A percentile compares a stretch with the other conserved stretches of the same genome.
These are phyloP conservation scores for Plagodis dolabraria DNA, from an alignment of 2,888 invertebrate genomes.

Conservation along the genomic window DNA sequence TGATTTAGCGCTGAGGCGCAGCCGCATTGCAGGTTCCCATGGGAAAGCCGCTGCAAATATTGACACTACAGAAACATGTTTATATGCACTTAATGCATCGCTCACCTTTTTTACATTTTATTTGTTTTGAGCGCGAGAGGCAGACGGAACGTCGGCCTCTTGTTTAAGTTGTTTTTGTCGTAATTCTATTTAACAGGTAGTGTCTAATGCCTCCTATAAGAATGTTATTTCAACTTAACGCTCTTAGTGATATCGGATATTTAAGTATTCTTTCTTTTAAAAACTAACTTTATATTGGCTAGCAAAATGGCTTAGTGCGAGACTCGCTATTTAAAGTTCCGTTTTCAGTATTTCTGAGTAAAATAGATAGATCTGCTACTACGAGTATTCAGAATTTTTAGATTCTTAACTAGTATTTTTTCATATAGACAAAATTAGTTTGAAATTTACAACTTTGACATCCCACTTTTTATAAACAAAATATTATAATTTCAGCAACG, in stretches of 20 bases:
- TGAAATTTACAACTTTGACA: too few relatives aligned
- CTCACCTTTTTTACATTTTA: constrained; percentile 81
- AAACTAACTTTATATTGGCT: too few relatives aligned
- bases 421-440: too few relatives aligned
- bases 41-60: constrained; percentile 82
- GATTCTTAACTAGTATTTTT: too few relatives aligned
- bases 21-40: constrained; percentile 71
- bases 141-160: constrained; percentile 79
- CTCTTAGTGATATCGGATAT: constrained; percentile 27
- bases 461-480: too few relatives aligned
- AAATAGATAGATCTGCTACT: neutral
- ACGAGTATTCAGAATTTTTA: too few relatives aligned
- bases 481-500: too few relatives aligned
- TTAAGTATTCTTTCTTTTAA: neutral
- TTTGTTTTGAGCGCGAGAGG: constrained; percentile 75
- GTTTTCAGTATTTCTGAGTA: neutral
- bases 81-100: constrained; percentile 84
- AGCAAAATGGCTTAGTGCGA: too few relatives aligned
- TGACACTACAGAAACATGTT: constrained; percentile 83
- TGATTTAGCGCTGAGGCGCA: constrained; percentile 72
- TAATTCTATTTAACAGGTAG: constrained; percentile 78
- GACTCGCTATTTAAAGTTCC: too few relatives aligned
- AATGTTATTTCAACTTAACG: constrained; percentile 54
- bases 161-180: constrained; percentile 76
- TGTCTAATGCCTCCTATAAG: constrained; percentile 68